Evolutionary conservation across 2,797 vertebrate species (phyloP), one percentile per base, ranked within the genome.

Genomic region (Mycteria americana): DNA sequence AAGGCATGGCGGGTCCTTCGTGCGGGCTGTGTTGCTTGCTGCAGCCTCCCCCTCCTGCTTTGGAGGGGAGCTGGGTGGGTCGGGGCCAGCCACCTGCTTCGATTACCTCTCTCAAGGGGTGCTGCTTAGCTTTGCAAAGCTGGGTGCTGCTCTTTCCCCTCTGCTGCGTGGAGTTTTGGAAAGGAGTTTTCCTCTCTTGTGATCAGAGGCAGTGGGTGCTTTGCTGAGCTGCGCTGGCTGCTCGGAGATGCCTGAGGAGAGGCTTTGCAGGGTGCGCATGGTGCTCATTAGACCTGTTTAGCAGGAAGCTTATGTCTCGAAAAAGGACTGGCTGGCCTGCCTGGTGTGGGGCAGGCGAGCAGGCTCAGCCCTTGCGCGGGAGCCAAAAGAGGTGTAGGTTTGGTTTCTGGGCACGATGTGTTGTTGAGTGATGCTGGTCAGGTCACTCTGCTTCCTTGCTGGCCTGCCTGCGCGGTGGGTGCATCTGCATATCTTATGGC

Each of bases 241-340:
- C 64, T 75, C 0, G 0, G 81, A 76, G 81, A 2, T 68, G 51
- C 45, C 19, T 1, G 9, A 48, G 85, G n/a, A 59, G 89, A 56
- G 80, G 60, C 51, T 92, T 30, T 57, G 63, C 67, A 35, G 78
- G 50, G 60, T 54, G 67, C 15, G 2, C 0, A 0, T 3, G 0
- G 63, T 1, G 0, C 75, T 93, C 60, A 37, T 83, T 51, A 93
- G 93, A 94, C 92, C 86, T 85, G 93, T 96, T 97, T 33, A 77
- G 68, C 96, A 94, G 86, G 97, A 97, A 95, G 73, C 65, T 60
- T 76, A 16, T 0, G 0, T 45, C 67, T 93, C 0, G 0, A 10
- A 37, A 87, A 51, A 25, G 19, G 75, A 24, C 51, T 59, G 75
- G 27, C 84, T 56, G 53, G 65, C 33, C 59, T 35, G 54, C 33